Percentiles rank a stretch among this genome's conserved stretches.
These are phyloP conservation scores for Opisthocomus hoazin DNA, from an alignment of 2,113 vertebrate genomes.

Conservation along the genomic window DNA sequence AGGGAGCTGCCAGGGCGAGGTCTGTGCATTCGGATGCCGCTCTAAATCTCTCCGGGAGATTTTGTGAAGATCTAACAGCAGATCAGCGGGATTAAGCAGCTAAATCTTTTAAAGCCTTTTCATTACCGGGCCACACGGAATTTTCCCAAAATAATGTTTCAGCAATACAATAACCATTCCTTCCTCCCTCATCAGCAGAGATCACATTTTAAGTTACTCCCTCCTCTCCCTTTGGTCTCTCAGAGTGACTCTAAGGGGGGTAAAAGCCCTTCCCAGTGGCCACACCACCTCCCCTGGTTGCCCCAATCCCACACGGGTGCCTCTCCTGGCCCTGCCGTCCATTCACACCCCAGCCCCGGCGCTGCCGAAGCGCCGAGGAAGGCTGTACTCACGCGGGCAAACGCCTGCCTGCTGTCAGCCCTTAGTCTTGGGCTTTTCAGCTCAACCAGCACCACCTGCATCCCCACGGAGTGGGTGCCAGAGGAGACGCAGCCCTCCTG, in stretches of 20 bases:
- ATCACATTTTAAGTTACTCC: neutral
- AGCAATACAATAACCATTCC: neutral
- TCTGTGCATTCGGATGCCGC: neutral
- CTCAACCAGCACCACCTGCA: neutral
- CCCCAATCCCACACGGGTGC: accelerated
- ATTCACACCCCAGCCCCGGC: neutral
- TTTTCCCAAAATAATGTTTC: neutral
- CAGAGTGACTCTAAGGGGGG: neutral
- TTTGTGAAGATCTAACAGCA: neutral
- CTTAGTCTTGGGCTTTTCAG: neutral
- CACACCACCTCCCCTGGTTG: neutral
- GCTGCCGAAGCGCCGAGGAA: neutral
- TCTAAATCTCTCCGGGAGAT: neutral
- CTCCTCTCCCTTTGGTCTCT: neutral
- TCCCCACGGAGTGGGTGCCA: neutral
- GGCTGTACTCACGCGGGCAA: neutral
- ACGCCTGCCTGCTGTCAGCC: neutral
- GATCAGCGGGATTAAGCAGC: slow-evolving; percentile 11
- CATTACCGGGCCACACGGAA: neutral
- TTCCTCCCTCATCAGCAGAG: neutral
- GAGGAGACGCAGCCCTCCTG: neutral
- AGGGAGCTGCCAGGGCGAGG: neutral
- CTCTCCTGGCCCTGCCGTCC: neutral
- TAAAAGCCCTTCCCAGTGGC: neutral
- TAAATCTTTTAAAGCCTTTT: slow-evolving; percentile 17